Conservation (phyloP, 2,888 invertebrate genomes). For the Caprella mutica region DNA sequence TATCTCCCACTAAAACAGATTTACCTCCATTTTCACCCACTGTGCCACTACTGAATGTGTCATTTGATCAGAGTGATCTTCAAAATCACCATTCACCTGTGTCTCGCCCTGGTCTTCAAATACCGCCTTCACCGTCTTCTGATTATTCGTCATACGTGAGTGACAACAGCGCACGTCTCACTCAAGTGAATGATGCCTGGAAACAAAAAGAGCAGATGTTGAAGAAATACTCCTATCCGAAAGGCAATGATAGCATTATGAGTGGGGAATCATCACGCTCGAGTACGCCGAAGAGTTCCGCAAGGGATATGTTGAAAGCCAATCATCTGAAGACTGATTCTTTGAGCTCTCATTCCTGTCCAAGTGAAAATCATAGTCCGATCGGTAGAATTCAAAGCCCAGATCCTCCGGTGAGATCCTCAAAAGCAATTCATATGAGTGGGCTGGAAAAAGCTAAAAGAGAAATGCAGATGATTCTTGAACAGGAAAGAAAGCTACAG, state of each 20-base stretch:
- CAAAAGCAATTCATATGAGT: neutral
- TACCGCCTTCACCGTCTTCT: constrained; percentile 22
- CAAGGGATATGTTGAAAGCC: too few species aligned
- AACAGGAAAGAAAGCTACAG: constrained; percentile 1
- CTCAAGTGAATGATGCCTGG: constrained; percentile 11
- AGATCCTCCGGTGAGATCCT: too few species aligned
- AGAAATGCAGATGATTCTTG: constrained; percentile 7
- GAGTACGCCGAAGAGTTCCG: constrained; percentile 4
- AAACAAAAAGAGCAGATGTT: too few species aligned
- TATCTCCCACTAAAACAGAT: neutral
- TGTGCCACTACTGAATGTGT: neutral
- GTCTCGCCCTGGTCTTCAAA: neutral
- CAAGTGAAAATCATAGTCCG: too few species aligned
- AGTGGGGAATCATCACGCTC: constrained; percentile 9
- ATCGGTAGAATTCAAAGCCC: too few species aligned
- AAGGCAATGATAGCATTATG: constrained; percentile 5
- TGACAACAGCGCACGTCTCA: constrained; percentile 19
- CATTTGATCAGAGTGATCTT: neutral
- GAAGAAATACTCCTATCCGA: too few species aligned
- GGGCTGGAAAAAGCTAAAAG: neutral
- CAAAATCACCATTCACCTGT: neutral
- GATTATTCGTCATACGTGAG: constrained; percentile 29
- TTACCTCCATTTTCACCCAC: too few species aligned
- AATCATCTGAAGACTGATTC: neutral
- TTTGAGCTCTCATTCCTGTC: too few species aligned